Conservation (phyloP, 1,140 invertebrate genomes). For the Periplaneta americana region DNA sequence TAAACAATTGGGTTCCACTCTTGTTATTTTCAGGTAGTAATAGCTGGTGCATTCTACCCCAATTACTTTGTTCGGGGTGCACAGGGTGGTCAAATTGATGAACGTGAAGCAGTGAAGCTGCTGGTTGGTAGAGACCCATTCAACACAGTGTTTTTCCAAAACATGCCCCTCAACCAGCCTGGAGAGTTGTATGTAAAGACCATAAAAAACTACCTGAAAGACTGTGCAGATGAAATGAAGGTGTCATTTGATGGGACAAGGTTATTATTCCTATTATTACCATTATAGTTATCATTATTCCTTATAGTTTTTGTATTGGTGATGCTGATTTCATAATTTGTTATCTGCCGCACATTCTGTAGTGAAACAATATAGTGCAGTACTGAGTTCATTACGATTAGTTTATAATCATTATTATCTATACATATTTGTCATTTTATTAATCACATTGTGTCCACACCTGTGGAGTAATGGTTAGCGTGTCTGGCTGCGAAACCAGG, state of each 20-base stretch:
- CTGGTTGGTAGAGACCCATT: conserved; percentile 67
- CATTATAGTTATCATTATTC: not conserved
- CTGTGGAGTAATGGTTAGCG: no score
- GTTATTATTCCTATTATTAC: conserved; percentile 25
- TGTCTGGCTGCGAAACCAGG: no score
- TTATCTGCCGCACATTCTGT: no score
- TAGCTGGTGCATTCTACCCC: conserved; percentile 86
- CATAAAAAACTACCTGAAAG: conserved; percentile 48
- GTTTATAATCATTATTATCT: no score
- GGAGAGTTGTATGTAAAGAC: conserved; percentile 59
- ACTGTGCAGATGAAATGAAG: conserved; percentile 41
- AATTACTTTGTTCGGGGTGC: conserved; percentile 69
- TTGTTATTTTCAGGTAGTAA: conserved; percentile 48
- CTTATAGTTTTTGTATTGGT: not conserved
- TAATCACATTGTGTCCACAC: not conserved
- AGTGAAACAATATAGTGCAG: no score
- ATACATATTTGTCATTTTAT: no score
- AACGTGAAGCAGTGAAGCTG: conserved; percentile 51
- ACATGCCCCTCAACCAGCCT: conserved; percentile 62
- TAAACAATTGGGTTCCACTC: not conserved
- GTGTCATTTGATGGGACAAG: conserved; percentile 55
- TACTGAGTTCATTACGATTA: no score
- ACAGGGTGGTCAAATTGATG: conserved; percentile 42
- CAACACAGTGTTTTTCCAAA: conserved; percentile 68
- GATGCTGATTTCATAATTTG: no score